Conservation (phyloP, 2,797 vertebrate species). For the Platalea minor region DNA sequence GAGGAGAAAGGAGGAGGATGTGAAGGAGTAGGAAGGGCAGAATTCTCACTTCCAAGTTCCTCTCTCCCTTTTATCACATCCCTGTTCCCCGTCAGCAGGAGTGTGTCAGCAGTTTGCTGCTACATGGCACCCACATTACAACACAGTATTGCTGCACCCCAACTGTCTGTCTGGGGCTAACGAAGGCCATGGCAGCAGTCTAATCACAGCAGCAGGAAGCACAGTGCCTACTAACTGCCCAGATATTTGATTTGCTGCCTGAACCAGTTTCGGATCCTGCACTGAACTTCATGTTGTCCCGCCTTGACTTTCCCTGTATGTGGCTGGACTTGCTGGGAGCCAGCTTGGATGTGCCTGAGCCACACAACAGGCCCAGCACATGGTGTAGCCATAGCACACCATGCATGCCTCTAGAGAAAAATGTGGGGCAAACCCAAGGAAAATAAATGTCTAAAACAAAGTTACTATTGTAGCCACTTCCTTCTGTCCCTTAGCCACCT, state of each 20-base stretch:
- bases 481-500: background rate
- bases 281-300: background rate
- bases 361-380: background rate
- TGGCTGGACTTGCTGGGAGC: background rate
- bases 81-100: background rate
- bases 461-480: background rate
- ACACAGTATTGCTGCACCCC: rapidly evolving
- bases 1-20: background rate
- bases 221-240: no score
- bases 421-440: background rate
- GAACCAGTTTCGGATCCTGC: background rate
- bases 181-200: background rate
- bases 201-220: background rate
- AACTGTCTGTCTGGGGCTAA: background rate
- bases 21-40: background rate
- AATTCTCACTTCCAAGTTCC: background rate
- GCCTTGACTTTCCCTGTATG: background rate
- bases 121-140: rapidly evolving
- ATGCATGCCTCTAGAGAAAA: background rate
- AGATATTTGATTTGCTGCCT: background rate
- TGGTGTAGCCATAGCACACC: background rate
- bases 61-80: background rate
- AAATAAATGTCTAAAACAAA: background rate
- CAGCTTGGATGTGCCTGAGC: background rate
- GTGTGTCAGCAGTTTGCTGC: background rate